phyloP scores from a whole-genome alignment of 2,888 invertebrate genomes.

The Azorinus chamasolen region DNA sequence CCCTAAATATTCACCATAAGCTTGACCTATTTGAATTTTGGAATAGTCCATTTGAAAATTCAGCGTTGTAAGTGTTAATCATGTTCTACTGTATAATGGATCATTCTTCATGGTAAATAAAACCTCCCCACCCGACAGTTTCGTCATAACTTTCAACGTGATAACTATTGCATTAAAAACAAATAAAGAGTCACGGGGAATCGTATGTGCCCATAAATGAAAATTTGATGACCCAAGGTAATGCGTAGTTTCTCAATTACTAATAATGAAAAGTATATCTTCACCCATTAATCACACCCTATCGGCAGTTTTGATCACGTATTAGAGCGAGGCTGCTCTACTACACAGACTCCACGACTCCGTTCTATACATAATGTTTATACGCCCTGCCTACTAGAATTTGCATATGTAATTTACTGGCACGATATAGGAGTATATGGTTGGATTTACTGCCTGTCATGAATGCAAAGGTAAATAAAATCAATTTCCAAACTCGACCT shows the following conservation, averaged over 20 bases:
- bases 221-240: constrained; percentile 7
- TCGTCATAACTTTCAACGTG: neutral
- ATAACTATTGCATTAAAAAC: constrained; percentile 1
- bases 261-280: constrained; percentile 7
- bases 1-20: no score
- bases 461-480: no score
- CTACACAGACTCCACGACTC: constrained; percentile 4
- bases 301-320: neutral
- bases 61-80: no score
- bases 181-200: constrained; percentile 1
- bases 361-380: constrained; percentile 1
- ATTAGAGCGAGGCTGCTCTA: neutral
- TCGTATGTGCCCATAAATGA: neutral
- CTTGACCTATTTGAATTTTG: no score
- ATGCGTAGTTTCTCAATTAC: constrained; percentile 4
- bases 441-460: no score
- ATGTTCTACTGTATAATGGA: no score
- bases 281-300: constrained; percentile 2
- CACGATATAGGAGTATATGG: no score
- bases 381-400: neutral
- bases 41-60: no score
- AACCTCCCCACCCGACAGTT: no score
- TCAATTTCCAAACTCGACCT: no score
- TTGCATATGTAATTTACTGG: no score
- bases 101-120: no score